Base-by-base conservation (phyloP, 2,888 invertebrate genomes). In the Apantesis nais region DNA sequence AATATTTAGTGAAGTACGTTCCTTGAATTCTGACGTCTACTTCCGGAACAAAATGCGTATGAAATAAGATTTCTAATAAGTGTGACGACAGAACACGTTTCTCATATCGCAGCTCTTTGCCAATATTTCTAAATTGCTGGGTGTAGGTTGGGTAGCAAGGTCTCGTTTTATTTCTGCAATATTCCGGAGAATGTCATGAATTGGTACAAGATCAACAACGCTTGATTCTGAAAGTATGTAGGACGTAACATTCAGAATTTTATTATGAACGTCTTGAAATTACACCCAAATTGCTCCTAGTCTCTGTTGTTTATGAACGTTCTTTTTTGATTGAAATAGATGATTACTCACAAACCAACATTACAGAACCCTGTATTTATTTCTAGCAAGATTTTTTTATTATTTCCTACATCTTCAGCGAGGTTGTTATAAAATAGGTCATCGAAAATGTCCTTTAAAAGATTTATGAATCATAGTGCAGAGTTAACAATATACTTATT, bases 1-100 rank as follows among this genome's bases (percentile, higher is more conserved):
- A 86, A 86, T 85, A 85, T 86, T 87, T 87, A 86, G 81, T 74
- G 72, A 52, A 74, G 74, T 61, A 73, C 80, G 78, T 79, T 82
- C 74, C 78, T 72, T 77, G 81, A 79, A 83, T 79, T 66, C 64
- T 74, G 76, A 76, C 75, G 70, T 76, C 75, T 70, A 79, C 76
- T 76, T 71, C 70, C 70, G 60, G 62, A 76, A 73, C 66, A 71
- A 70, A 75, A 66, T 74, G 63, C 68, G 71, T 74, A 71, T 73
- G 62, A 72, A 73, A 73, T 77, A 74, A 78, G 58, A 60, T 71
- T 68, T 74, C 63, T 80, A 77, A 74, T 78, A 75, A 80, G 73
- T 71, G 66, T 72, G 75, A 74, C 71, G 71, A 74, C 69, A 52
- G 68, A 76, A 80, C 78, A 80, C 79, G 79, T 80, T 79, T 80